These are phyloP conservation scores for Ariopsis seemanni DNA, from an alignment of 2,113 vertebrate species.

Conservation along the genomic window DNA sequence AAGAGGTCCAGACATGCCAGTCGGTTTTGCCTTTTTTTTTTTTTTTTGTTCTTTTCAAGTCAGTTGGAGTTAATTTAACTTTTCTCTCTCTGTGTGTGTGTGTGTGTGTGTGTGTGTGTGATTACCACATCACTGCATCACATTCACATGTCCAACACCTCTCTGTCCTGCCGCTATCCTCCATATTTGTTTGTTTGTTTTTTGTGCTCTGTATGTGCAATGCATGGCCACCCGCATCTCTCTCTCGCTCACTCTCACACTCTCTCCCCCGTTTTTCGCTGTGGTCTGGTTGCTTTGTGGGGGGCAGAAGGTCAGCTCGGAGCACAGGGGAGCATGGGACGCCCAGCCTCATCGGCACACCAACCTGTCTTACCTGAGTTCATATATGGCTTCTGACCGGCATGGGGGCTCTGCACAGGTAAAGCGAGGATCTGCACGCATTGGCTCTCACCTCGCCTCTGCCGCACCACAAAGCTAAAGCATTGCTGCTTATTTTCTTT, in stretches of 20 bases:
- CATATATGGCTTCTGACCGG: slow-evolving; percentile 95
- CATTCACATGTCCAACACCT: slow-evolving; percentile 29
- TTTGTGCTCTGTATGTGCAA: slow-evolving; percentile 62
- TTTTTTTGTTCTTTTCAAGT: slow-evolving; percentile 27
- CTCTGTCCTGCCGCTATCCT: slow-evolving; percentile 73
- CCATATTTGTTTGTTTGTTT: slow-evolving; percentile 41
- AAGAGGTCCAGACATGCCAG: slow-evolving; percentile 1
- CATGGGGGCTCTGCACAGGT: slow-evolving; percentile 99
- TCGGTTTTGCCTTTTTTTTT: slow-evolving; percentile 12
- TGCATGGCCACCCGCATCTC: slow-evolving; percentile 66
- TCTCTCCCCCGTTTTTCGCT: slow-evolving; percentile 50
- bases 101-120: slow-evolving; percentile 7
- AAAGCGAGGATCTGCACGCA: slow-evolving; percentile 60
- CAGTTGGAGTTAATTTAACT: slow-evolving; percentile 26
- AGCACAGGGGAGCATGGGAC: slow-evolving; percentile 97
- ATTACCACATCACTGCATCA: slow-evolving; percentile 7
- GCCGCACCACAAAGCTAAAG: slow-evolving; percentile 21
- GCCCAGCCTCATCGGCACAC: slow-evolving; percentile 92
- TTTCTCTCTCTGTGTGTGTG: slow-evolving; percentile 6
- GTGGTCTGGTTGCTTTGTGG: slow-evolving; percentile 56
- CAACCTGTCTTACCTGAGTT: slow-evolving; percentile 89
- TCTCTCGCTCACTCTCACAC: slow-evolving; percentile 33
- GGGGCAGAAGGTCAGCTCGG: slow-evolving; percentile 83
- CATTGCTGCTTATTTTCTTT: slow-evolving; percentile 23
- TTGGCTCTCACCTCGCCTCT: background rate